Evolutionary conservation across 2,797 vertebrate species (phyloP), one percentile per base, ranked within the genome.

Genomic region (Anomalospiza imberbis): DNA sequence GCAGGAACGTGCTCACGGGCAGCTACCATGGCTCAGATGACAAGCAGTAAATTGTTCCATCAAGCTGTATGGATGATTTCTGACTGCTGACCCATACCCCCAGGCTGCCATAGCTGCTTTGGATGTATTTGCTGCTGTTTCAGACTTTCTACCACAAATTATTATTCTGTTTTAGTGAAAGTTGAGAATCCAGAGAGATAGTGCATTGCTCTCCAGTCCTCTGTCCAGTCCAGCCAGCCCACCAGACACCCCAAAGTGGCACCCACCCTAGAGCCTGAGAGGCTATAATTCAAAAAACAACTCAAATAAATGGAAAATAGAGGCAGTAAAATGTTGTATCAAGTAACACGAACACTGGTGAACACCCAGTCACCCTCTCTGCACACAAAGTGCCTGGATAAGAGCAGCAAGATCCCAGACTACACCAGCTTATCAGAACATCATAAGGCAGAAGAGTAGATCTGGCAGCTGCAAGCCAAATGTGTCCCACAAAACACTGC

Each of bases 381-480:
- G 3, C 48, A 55, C 65, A 88, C 51, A 44, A 68, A 94, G 65
- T 0, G 0, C 66, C 66, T 1, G 10, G 73, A 26, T 84, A 92
- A 72, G 73, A 88, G 63, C 74, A 34, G 77, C 34, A 76, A 96
- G 80, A 92, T 81, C 76, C 76, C 76, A 80, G 65, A 28, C 89
- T 66, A 48, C 51, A 70, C 44, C 76, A 91, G 58, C 53, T 95
- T 91, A 95, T 91, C 48, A 1, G 79, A 70, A 92, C 82, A 95
- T 91, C 76, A 73, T 18, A 94, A 91, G n/a, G 79, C 89, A 95
- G 57, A 96, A 89, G 86, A 88, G 42, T 76, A 94, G 73, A 88
- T 95, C 32, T 78, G 91, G 62, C 89, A 96, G 91, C 89, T 95
- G 94, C 91, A 73, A 78, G 70, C 94, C 94, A 97, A 93, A 88